Evolutionary conservation across 2,113 vertebrate species (phyloP).

Genomic region (Gavia stellata): DNA sequence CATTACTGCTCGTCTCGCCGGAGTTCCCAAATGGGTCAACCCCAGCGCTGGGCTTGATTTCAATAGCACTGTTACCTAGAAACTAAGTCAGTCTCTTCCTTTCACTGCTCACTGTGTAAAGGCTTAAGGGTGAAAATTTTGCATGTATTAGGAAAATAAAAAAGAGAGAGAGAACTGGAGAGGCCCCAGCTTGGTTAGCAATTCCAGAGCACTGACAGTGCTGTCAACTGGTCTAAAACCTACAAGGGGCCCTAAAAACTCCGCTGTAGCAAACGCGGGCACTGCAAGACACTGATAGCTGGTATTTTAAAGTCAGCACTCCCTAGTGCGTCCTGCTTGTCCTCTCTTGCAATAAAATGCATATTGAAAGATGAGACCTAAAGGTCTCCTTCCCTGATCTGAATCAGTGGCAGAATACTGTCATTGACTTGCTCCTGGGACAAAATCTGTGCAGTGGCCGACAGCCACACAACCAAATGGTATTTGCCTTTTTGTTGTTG

Average conservation of each 20-base stretch:
- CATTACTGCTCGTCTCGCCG: background rate
- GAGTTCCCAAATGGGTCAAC: background rate
- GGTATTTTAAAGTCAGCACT: background rate
- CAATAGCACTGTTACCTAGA: background rate
- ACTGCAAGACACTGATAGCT: background rate
- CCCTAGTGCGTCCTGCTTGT: background rate
- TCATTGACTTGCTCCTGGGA: background rate
- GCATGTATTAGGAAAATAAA: background rate
- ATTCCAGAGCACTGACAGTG: background rate
- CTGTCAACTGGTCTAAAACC: background rate
- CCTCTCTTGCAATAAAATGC: background rate
- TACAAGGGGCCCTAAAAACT: background rate
- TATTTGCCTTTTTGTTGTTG: background rate
- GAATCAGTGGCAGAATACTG: background rate
- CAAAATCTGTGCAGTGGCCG: background rate
- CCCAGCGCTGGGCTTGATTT: background rate
- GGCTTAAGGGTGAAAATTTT: background rate
- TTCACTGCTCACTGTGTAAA: background rate
- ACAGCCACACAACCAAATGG: background rate
- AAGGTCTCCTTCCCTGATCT: background rate
- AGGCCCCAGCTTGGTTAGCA: background rate
- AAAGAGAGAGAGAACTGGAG: background rate
- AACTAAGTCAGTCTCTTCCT: background rate
- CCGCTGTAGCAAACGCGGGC: rapidly evolving
- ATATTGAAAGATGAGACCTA: background rate